Conservation (phyloP, 1,140 invertebrate species). For the Drosophila kanapiae region DNA sequence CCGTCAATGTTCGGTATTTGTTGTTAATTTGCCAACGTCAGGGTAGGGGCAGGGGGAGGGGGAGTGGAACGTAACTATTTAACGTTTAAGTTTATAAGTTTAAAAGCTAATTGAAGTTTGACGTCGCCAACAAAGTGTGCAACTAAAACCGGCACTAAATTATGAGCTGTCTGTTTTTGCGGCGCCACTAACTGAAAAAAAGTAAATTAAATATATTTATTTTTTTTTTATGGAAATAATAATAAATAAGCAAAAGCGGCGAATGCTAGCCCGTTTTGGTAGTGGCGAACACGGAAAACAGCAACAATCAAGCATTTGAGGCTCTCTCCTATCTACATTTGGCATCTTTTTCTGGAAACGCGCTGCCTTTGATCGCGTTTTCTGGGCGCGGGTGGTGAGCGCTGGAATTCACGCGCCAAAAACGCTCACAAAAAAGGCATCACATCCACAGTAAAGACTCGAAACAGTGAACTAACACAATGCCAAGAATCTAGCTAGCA, state of each 20-base stretch:
- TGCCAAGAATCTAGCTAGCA: neutral
- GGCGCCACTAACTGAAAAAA: constrained; percentile 44
- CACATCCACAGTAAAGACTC: neutral
- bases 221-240: constrained; percentile 4
- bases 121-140: constrained; percentile 44
- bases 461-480: no score
- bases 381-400: constrained; percentile 54
- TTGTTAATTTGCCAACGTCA: constrained; percentile 46
- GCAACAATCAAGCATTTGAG: constrained; percentile 54
- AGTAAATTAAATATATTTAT: neutral
- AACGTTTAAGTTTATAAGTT: constrained; percentile 76
- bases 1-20: constrained; percentile 50
- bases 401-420: constrained; percentile 49
- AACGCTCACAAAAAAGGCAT: constrained; percentile 23
- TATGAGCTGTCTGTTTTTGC: constrained; percentile 36
- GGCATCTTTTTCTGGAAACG: constrained; percentile 53
- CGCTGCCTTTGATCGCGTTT: constrained; percentile 75
- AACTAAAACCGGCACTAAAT: constrained; percentile 29
- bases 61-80: constrained; percentile 56
- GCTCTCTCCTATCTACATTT: constrained; percentile 62
- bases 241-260: constrained; percentile 27
- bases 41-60: neutral
- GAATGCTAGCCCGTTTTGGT: constrained; percentile 62
- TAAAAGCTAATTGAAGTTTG: constrained; percentile 77
- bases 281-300: constrained; percentile 70